Evolutionary conservation across 2,797 vertebrate genomes (phyloP).

Genomic region (Coranthus polyacanthus): DNA sequence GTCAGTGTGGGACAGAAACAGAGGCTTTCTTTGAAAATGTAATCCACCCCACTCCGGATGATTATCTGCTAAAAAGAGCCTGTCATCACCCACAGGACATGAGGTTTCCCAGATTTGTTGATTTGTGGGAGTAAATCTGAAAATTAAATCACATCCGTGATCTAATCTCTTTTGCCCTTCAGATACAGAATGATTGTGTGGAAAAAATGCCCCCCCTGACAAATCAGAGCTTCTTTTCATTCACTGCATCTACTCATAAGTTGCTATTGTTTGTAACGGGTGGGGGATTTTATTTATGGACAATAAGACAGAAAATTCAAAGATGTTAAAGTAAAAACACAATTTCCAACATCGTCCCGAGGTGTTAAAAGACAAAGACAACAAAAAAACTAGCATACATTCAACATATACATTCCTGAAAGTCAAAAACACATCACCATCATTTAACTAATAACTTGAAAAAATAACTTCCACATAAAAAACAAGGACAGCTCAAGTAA

Average conservation of each 20-base stretch:
- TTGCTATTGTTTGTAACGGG: background rate
- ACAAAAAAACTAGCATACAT: too few relatives aligned
- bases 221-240: background rate
- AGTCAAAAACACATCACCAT: too few relatives aligned
- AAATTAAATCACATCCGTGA: background rate
- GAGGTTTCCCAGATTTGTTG: background rate
- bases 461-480: too few relatives aligned
- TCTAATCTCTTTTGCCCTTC: background rate
- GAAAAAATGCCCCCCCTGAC: background rate
- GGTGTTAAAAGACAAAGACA: too few relatives aligned
- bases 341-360: too few relatives aligned
- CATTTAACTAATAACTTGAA: too few relatives aligned
- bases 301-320: too few relatives aligned
- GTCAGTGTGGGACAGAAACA: background rate
- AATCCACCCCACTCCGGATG: background rate
- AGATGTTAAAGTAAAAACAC: too few relatives aligned
- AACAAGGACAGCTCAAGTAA: too few relatives aligned
- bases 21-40: background rate
- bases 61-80: background rate
- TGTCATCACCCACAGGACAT: background rate
- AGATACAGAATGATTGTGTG: background rate
- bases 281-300: too few relatives aligned
- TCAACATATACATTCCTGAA: too few relatives aligned
- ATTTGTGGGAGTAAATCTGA: background rate
- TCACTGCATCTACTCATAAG: background rate